A percentile compares a stretch with the other conserved stretches of the same genome.
Conservation (phyloP, 2,113 vertebrate species). For the Gymnocephalus cernua region DNA sequence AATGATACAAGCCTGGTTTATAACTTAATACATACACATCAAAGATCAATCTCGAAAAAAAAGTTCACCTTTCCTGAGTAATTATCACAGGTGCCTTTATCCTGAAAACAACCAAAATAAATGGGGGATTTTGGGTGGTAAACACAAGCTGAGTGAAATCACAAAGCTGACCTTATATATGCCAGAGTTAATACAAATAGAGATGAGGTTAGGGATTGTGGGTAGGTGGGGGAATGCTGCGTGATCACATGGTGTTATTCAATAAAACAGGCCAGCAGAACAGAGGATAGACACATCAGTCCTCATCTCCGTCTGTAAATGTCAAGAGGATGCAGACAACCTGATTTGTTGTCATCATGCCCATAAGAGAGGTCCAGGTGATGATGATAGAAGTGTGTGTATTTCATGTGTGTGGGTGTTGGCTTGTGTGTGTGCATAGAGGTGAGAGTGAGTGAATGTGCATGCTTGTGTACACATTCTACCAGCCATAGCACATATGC, state of each 20-base stretch:
- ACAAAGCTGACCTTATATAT: constrained; percentile 20
- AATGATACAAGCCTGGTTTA: background rate
- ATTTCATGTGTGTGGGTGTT: background rate
- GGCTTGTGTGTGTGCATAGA: background rate
- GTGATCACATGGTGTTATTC: constrained; percentile 43
- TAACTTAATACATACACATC: background rate
- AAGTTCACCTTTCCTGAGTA: background rate
- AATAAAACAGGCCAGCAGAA: constrained; percentile 40
- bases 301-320: constrained; percentile 75
- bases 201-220: constrained; percentile 79
- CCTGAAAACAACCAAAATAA: background rate
- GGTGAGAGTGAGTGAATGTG: background rate
- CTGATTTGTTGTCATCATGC: constrained; percentile 74
- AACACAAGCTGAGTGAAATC: constrained; percentile 31
- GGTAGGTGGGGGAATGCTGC: constrained; percentile 9
- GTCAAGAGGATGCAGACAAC: constrained; percentile 76
- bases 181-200: constrained; percentile 19
- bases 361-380: constrained; percentile 53
- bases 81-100: background rate
- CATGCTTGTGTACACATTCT: background rate
- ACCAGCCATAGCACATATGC: background rate
- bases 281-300: constrained; percentile 61
- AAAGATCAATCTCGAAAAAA: background rate
- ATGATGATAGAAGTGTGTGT: constrained; percentile 35
- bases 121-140: background rate